Evolutionary conservation across 2,797 vertebrate genomes (phyloP), one percentile per base, ranked within the genome.

Genomic region (Periparus ater): DNA sequence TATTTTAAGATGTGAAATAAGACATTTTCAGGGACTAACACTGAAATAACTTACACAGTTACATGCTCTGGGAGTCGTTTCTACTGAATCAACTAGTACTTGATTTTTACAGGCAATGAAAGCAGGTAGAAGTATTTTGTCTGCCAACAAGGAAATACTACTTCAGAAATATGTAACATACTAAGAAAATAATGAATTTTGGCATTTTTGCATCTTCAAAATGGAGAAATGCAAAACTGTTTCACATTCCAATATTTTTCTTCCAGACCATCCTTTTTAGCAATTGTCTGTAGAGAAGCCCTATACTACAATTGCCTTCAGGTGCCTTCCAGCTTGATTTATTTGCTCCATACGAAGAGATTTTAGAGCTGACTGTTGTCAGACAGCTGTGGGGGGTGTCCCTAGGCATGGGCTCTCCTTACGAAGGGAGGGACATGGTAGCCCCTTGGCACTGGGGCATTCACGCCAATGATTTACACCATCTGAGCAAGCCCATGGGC

Each of bases 401-500:
- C 27, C 21, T 17, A 32, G 21, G 7, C 16, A 29, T 2, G 17
- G 8, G 7, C 16, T 73, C 16, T 17, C 27, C n/a, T 10, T 2
- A 5, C 26, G 21, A 23, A 29, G 42, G 7, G 7, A 36, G 26
- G 6, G 19, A 21, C 30, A 10, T 1, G 30, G 38, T 0, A 23
- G 21, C 10, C 27, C 17, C 60, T 20, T 3, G 20, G 47, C 21
- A 45, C 10, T 1, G 38, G 10, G 27, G 10, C 17, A 45, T 1
- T 21, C 63, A n/a, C 8, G 20, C 8, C 27, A 5, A 2, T 6
- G 27, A n/a, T 58, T 21, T 10, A 8, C 40, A 22, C 9, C 3
- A 10, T 9, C 44, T 11, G 10, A 40, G 18, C 26, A 11, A n/a
- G 29, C 3, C 34, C 11, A 3, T 0, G 21, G 29, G 36, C 15